Evolutionary conservation across 2,797 vertebrate genomes (phyloP), one percentile per base, ranked within the genome.

Genomic region (Silurus aristotelis): DNA sequence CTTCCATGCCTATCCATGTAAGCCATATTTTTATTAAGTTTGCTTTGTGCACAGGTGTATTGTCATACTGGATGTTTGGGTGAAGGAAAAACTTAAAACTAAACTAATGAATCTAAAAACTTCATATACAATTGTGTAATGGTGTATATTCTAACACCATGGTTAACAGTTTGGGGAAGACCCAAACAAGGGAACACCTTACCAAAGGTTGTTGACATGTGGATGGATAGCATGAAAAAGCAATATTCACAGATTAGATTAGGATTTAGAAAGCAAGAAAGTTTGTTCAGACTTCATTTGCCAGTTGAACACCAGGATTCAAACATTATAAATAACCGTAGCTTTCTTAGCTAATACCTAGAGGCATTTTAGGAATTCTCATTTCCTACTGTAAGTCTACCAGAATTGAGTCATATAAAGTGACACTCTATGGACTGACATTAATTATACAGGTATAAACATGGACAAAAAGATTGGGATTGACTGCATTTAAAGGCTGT

Each of bases 211-310:
- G 31, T 60, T 78, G 8, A 61, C 13, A 17, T 64, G 77, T 64
- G 12, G 3, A 80, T 63, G 58, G 60, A 48, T 7, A 14, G 22
- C 14, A 46, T 48, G 13, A 31, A 63, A 66, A 64, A 9, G 6
- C 48, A 2, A 55, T 15, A 55, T 55, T 56, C 52, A 56, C 1
- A 25, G 52, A 80, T 38, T 38, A 38, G 31, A 38, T 38, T 38
- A 3, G 31, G 31, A 38, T 38, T 38, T 85, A 79, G 67, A 86
- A 73, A 82, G 79, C 9, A 15, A 14, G 67, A 82, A 79, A 66
- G 64, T 85, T 87, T 83, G 56, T 73, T 58, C 55, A 46, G 64
- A 77, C 56, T 81, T 19, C 25, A 5, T 25, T 31, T 82, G 86
- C 10, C 38, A 31, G 58, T n/a, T 38, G 63, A 78, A 64, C 76